Conservation (phyloP, 2,113 vertebrate species). For the Typhlomys cinereus region DNA sequence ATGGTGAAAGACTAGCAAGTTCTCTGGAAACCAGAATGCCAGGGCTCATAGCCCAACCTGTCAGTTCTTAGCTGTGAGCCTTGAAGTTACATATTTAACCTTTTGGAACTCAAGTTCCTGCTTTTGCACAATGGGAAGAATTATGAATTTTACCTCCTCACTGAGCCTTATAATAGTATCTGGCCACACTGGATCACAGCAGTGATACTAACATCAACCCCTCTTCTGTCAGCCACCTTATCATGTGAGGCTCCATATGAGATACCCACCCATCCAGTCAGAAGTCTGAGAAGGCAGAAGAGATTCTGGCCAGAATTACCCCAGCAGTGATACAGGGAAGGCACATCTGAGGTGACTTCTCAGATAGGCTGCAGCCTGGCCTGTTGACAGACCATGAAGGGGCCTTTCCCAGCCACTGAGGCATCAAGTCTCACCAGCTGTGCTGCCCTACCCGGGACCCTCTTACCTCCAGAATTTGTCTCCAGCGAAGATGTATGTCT, state of each 20-base stretch:
- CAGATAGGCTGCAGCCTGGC: neutral
- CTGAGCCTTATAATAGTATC: neutral
- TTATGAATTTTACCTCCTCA: too few relatives aligned
- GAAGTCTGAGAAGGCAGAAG: neutral
- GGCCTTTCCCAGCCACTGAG: neutral
- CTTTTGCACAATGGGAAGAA: neutral
- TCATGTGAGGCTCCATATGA: neutral
- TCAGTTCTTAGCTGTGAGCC: neutral
- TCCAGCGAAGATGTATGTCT: slow-evolving; percentile 95
- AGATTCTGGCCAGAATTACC: neutral
- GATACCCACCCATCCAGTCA: too few relatives aligned
- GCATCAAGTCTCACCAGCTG: neutral
- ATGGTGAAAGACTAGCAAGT: neutral
- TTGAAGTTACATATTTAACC: neutral
- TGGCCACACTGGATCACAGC: neutral
- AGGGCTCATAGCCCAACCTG: neutral
- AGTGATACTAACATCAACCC: neutral
- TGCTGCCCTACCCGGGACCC: rapidly evolving
- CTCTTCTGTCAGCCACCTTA: neutral
- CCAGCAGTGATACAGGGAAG: neutral
- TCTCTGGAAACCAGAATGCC: neutral
- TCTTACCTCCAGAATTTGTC: slow-evolving; percentile 98
- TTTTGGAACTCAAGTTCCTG: neutral
- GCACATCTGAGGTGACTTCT: neutral
- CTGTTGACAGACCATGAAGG: neutral